Base-by-base conservation (phyloP, 1,140 invertebrate genomes). In the Yoshiicerus persimilis region DNA sequence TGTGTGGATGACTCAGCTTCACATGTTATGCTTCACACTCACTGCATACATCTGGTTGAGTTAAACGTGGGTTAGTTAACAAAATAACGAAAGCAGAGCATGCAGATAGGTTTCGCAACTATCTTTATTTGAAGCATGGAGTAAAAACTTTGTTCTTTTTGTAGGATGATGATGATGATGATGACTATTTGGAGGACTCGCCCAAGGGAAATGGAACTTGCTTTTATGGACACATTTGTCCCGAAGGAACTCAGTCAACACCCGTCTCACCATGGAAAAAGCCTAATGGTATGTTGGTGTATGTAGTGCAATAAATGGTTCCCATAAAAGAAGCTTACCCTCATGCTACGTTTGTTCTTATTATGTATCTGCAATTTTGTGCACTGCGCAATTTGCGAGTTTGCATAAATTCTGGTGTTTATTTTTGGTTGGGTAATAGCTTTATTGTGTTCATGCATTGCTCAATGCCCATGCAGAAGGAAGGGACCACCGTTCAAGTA, bases 161-260 rank as follows among this genome's bases (percentile, higher is more conserved):
- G 25, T 85, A 91, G 86, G 90, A 91, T 47, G 91, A 91, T 84
- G 91, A 91, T 87, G 89, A 90, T 41, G 88, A 89, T 13, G 89
- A 90, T 70, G 86, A 89, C 23, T 86, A 70, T 80, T 62, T 83
- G 25, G 88, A 87, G 41, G 84, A 87, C 47, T 88, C 62, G 6
- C 39, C 66, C 20, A 88, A 36, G 41, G 89, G 77, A 38, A 86
- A 87, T 36, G 89, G 89, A 84, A 84, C 88, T 25, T 87, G 88
- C 62, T 90, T 89, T 87, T 90, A 88, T 80, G 89, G 88, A 25
- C 90, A 90, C 64, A 90, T 90, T 84, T 90, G 88, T 75, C 89
- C 90, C 20, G 89, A 90, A 30, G 84, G 75, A 84, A 90, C 88
- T 80, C 90, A 90, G 70, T 89, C 90, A 25, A 87, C 86, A 13